Percentiles rank a stretch among this genome's conserved stretches.
These are phyloP conservation scores for Drosophila obscura DNA, from an alignment of 1,140 invertebrate genomes.

Conservation along the genomic window DNA sequence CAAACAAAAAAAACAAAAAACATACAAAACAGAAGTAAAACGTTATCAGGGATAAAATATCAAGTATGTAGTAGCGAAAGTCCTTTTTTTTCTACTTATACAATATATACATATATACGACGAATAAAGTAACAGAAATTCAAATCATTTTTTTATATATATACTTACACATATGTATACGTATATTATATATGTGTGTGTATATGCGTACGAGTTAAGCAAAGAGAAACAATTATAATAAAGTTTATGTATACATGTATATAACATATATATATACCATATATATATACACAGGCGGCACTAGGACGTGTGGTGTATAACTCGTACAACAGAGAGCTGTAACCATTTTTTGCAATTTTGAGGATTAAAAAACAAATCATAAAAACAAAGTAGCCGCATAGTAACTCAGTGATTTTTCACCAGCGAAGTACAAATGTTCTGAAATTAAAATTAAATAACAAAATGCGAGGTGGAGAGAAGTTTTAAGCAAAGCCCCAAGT, in stretches of 20 bases:
- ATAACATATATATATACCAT: constrained; percentile 12
- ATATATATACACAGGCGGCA: constrained; percentile 13
- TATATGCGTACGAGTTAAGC: constrained; percentile 10
- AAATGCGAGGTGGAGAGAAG: constrained; percentile 13
- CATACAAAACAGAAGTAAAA: constrained; percentile 72
- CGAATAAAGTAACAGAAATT: constrained; percentile 44
- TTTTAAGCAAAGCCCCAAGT: constrained; percentile 18
- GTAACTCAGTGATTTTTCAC: constrained; percentile 83
- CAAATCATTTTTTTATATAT: constrained; percentile 43
- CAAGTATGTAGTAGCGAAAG: constrained; percentile 67
- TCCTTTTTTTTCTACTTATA: constrained; percentile 62
- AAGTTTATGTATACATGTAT: constrained; percentile 47
- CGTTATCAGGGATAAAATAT: constrained; percentile 80
- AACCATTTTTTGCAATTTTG: constrained; percentile 26
- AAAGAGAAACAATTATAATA: constrained; percentile 35
- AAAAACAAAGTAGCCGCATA: constrained; percentile 65
- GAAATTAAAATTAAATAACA: constrained; percentile 52
- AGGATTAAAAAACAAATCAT: constrained; percentile 44
- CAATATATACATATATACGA: constrained; percentile 39
- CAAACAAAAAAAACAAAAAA: constrained; percentile 31
- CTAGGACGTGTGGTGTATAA: neutral
- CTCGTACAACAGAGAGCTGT: constrained; percentile 28
- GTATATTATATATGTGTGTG: neutral
- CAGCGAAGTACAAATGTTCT: constrained; percentile 82
- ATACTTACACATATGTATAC: constrained; percentile 31